A percentile compares a stretch with the other conserved stretches of the same genome.
Evolutionary conservation across 2,888 invertebrate genomes (phyloP).

Genomic region (Deilephila elpenor): DNA sequence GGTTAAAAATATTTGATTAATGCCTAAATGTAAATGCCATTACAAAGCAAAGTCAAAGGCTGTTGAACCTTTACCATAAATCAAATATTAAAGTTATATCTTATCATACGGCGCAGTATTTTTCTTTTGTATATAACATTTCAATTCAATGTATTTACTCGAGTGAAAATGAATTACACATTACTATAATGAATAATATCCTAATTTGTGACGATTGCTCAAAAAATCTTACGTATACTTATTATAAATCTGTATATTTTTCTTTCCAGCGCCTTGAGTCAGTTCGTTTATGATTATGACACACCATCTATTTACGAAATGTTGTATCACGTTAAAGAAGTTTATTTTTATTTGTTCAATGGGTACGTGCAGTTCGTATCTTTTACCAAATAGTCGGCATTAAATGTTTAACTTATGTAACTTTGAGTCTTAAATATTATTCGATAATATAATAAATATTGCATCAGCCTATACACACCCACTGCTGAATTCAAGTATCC

Average conservation of each 20-base stretch:
- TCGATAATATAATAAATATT: no score
- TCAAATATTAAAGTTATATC: slow-evolving; percentile 7
- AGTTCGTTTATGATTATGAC: slow-evolving; percentile 44
- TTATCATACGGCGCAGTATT: neutral
- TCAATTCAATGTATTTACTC: neutral
- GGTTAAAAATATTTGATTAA: slow-evolving; percentile 8
- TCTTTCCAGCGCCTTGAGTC: slow-evolving; percentile 43
- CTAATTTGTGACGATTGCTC: slow-evolving; percentile 14
- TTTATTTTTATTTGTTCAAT: slow-evolving; percentile 39
- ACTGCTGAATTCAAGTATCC: no score
- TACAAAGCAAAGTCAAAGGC: slow-evolving; percentile 36
- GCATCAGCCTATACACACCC: no score
- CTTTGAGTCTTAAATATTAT: neutral
- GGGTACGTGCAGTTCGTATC: slow-evolving; percentile 13
- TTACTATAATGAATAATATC: slow-evolving; percentile 1
- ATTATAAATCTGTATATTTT: slow-evolving; percentile 39
- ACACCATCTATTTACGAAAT: slow-evolving; percentile 45
- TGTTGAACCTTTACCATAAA: slow-evolving; percentile 42
- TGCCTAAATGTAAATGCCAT: slow-evolving; percentile 9
- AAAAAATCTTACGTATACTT: slow-evolving; percentile 28
- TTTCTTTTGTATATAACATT: neutral
- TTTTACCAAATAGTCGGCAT: neutral
- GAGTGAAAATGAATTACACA: neutral
- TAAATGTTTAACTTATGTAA: neutral
- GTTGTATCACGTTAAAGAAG: slow-evolving; percentile 37